These are phyloP conservation scores for Andrena chrysosceles DNA, from an alignment of 2,888 invertebrate species.

Conservation along the genomic window DNA sequence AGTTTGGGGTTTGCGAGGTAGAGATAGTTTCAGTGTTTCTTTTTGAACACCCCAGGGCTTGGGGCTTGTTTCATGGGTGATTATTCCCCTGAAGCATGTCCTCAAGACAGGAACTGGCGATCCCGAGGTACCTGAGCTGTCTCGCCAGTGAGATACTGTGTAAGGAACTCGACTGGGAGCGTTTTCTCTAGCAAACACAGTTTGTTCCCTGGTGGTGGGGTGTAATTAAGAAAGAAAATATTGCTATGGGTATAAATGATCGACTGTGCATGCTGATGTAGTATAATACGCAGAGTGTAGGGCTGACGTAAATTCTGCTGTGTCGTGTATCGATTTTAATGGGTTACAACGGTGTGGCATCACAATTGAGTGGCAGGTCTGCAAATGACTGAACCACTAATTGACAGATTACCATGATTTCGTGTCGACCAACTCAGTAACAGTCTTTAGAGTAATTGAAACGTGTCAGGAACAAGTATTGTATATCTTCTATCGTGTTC, in stretches of 20 bases:
- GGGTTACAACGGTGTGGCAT: slow-evolving; percentile 7
- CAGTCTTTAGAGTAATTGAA: slow-evolving; percentile 42
- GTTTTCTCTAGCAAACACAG: no score
- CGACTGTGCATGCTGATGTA: slow-evolving; percentile 2
- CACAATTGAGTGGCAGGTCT: slow-evolving; percentile 49
- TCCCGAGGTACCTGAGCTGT: no score
- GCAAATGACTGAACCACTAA: slow-evolving; percentile 48
- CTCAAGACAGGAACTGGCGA: no score
- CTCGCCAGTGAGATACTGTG: no score
- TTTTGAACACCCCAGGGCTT: background rate
- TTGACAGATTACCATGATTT: slow-evolving; percentile 53
- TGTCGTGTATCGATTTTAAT: slow-evolving; percentile 36
- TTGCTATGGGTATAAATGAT: slow-evolving; percentile 6
- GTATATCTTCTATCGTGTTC: background rate
- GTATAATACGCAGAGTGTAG: slow-evolving; percentile 7
- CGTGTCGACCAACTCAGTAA: slow-evolving; percentile 23
- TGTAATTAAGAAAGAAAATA: background rate
- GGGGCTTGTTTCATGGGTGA: background rate
- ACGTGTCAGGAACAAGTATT: slow-evolving; percentile 24
- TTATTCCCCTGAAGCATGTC: background rate
- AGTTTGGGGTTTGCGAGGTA: no score
- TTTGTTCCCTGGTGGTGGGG: background rate
- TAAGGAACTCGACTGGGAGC: no score
- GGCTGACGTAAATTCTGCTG: slow-evolving; percentile 16
- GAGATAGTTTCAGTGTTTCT: background rate